phyloP scores from a whole-genome alignment of 2,113 vertebrate species.

The Sialia sialis region DNA sequence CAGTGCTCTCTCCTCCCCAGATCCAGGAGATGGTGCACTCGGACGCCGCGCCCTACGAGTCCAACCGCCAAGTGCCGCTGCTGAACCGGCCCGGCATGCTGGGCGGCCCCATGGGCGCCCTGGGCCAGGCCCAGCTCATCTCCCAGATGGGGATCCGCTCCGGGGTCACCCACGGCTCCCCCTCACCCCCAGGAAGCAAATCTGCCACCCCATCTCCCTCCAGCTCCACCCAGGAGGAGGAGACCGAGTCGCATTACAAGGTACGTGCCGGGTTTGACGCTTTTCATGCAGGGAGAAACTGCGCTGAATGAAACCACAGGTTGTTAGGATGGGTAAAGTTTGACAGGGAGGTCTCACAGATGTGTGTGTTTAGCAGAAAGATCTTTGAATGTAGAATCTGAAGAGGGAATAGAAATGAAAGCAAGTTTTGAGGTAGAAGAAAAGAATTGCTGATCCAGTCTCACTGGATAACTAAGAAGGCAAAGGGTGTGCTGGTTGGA shows the following conservation, averaged over 20 bases:
- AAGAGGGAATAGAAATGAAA: too few species aligned
- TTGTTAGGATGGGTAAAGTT: too few species aligned
- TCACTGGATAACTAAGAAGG: too few species aligned
- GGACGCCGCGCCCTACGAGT: slow-evolving; percentile 86
- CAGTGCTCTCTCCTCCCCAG: slow-evolving; percentile 77
- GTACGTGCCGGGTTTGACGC: slow-evolving; percentile 60
- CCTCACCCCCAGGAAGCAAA: slow-evolving; percentile 95
- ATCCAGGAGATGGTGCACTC: slow-evolving; percentile 98
- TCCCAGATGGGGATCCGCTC: slow-evolving; percentile 90
- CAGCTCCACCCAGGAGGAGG: slow-evolving; percentile 98
- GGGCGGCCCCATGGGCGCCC: slow-evolving; percentile 87
- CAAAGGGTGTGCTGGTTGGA: too few species aligned
- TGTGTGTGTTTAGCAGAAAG: too few species aligned
- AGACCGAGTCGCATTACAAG: slow-evolving; percentile 93
- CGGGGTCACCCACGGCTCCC: slow-evolving; percentile 87
- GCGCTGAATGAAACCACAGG: background rate
- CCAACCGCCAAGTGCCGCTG: slow-evolving; percentile 85
- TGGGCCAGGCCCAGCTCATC: slow-evolving; percentile 91
- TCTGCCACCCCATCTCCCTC: slow-evolving; percentile 98
- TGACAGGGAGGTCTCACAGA: too few species aligned
- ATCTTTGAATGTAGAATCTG: too few species aligned
- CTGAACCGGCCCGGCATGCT: slow-evolving; percentile 88
- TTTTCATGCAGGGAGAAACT: background rate
- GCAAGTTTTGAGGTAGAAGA: too few species aligned
- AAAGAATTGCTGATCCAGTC: too few species aligned